Base-by-base conservation (phyloP, 2,888 invertebrate genomes). In the Corbicula japonica region DNA sequence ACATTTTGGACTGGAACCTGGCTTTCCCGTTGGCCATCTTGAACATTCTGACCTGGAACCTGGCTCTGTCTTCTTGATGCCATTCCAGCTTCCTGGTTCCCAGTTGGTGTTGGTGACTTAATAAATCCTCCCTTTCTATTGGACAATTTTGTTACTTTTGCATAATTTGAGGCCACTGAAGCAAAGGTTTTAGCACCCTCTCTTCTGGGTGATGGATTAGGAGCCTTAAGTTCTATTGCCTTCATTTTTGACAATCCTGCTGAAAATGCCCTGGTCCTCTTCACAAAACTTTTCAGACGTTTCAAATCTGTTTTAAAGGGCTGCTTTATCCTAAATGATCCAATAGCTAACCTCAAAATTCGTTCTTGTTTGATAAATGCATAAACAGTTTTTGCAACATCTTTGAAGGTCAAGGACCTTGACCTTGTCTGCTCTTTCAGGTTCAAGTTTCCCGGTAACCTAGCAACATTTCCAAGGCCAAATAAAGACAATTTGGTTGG, bases 311-410 rank as follows among this genome's bases (percentile, higher is more conserved):
- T 81, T 63, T 80, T 86, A 52, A 78, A 68, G 52, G 80, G 80
- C 26, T 80, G 75, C 34, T 84, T 82, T 32, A 81, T 70, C 48
- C 68, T 81, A 18, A 84, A 80, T 34, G 81, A 76, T 41, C 85
- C 86, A 41, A 87, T 74, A 18, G 84, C 85, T 28, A 62, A 48
- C 63, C 81, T 58, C 5, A 87, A 63, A 21, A 84, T 76, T 30
- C 81, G 84, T 61, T 87, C 85, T 41, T 87, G 86, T 34, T 81
- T 72, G 12, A 87, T 65, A 56, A 84, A 87, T 10, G 70, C 76
- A 50, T 78, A 71, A n/a, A 87, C 76, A n/a, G 80, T 79, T 56
- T 77, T 72, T 21, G 77, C 79, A 6, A 87, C 82, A 34, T 78
- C 78, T 60, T 86, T 86, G 32, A 87, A 82, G 18, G 86, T 80